Percentiles rank a stretch among this genome's conserved stretches.
Evolutionary conservation across 1,140 invertebrate species (phyloP).

Genomic region (Drosophila persimilis): DNA sequence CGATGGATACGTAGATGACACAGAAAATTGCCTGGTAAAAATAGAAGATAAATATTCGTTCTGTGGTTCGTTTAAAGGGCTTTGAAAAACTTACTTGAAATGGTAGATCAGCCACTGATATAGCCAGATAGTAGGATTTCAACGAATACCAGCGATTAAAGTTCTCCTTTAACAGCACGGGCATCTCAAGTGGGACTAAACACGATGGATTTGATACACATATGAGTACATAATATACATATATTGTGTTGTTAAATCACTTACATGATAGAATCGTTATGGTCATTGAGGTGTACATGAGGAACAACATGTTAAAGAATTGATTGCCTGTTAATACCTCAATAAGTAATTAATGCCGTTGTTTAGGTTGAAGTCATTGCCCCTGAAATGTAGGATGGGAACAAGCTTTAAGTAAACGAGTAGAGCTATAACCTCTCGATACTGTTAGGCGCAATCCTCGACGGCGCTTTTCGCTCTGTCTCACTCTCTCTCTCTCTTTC

Average conservation of each 20-base stretch:
- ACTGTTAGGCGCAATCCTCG: not conserved
- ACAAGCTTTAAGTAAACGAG: no score
- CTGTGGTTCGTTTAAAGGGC: no score
- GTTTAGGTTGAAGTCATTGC: conserved; percentile 6
- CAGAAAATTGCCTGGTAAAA: conserved; percentile 92
- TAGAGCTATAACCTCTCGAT: not conserved
- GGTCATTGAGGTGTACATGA: conserved; percentile 99
- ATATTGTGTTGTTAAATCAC: conserved; percentile 68
- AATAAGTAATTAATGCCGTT: not conserved
- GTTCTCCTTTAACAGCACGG: conserved; percentile 96
- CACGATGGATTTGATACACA: conserved; percentile 27
- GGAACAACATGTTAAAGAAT: conserved; percentile 98
- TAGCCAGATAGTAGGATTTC: conserved; percentile 97
- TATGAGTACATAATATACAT: not conserved
- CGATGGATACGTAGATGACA: conserved; percentile 95
- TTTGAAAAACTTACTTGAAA: conserved; percentile 91
- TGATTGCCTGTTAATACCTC: conserved; percentile 1
- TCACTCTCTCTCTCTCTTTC: no score
- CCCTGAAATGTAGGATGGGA: not conserved
- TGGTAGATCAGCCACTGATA: conserved; percentile 97
- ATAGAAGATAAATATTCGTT: not conserved
- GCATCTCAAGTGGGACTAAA: conserved; percentile 96
- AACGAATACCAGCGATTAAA: conserved; percentile 99
- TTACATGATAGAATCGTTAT: conserved; percentile 98
- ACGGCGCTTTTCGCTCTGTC: not conserved